Base-by-base conservation (phyloP, 2,797 vertebrate genomes). In the Lutjanus argentimaculatus region DNA sequence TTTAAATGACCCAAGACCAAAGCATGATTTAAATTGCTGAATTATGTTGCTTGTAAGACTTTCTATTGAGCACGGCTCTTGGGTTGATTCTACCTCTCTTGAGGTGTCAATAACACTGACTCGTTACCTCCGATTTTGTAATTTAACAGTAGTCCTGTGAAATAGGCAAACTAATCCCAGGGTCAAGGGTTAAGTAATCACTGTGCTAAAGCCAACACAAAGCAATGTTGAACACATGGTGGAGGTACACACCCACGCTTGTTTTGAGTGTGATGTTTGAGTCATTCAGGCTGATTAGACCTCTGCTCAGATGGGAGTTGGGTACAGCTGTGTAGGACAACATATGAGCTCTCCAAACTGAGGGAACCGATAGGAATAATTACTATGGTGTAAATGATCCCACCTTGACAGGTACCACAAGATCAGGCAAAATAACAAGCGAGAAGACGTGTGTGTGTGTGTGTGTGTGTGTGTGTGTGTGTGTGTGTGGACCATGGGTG, bases 121-220 rank as follows among this genome's bases (percentile, higher is more conserved):
- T n/a, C 16, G 49, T 61, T 36, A 14, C 11, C 49, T 62, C 12
- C 48, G 5, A 36, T 62, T 55, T 71, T 73, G 16, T 46, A 6
- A 46, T 42, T 61, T 40, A 55, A n/a, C 14, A 52, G 52, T 16
- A 77, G 6, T 51, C 16, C 19, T 48, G 25, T 78, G 12, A 51
- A 71, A 67, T 11, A 21, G 11, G 15, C 30, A 62, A 59, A 53
- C 16, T 14, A 7, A 22, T 43, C n/a, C 42, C 11, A 21, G 58
- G 21, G 12, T 63, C 52, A 72, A 6, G 10, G 25, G 21, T 79
- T 22, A 21, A 53, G 25, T 25, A 80, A 73, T 25, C 11, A 30
- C 2, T 30, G 48, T 13, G 36, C 30, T 61, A 63, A 63, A 21
- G 42, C 16, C 55, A 66, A 72, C 49, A 57, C 0, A 51, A 1